Evolutionary conservation across 2,888 invertebrate genomes (phyloP).

Genomic region (Hymenopus coronatus): DNA sequence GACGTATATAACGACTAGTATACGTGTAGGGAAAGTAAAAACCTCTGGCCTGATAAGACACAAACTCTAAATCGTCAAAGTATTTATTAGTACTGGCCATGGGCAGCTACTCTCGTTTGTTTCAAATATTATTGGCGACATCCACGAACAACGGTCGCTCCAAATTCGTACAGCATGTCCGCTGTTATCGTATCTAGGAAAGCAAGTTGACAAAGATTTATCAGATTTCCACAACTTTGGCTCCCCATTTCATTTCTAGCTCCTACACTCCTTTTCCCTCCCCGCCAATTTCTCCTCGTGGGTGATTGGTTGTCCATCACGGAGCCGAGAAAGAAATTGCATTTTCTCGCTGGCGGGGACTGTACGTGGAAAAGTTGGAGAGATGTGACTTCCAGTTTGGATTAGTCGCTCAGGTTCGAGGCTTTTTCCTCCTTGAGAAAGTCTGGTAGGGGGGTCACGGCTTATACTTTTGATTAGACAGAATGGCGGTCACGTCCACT

Average conservation of each 20-base stretch:
- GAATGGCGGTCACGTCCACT: slow-evolving; percentile 29
- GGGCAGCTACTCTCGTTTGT: too few relatives aligned
- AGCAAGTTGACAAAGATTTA: background rate
- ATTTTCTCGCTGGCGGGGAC: background rate
- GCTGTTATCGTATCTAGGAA: background rate
- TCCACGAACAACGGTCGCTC: background rate
- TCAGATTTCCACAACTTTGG: background rate
- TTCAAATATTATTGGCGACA: too few relatives aligned
- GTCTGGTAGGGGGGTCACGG: slow-evolving; percentile 9
- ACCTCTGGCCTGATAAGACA: too few relatives aligned
- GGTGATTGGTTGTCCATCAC: background rate
- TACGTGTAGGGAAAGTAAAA: too few relatives aligned
- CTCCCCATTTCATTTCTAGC: background rate
- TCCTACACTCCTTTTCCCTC: background rate
- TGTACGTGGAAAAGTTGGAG: background rate
- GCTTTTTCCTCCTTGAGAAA: slow-evolving; percentile 1
- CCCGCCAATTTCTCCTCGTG: background rate
- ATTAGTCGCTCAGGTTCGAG: background rate
- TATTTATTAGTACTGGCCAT: too few relatives aligned
- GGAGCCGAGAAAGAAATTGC: background rate
- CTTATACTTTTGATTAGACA: slow-evolving; percentile 29
- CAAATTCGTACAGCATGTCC: background rate
- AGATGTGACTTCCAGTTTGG: slow-evolving; percentile 8
- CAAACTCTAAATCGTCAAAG: too few relatives aligned
- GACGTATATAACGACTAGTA: too few relatives aligned